A percentile compares a stretch with the other conserved stretches of the same genome.
These are phyloP conservation scores for Gordius sp. DNA, from an alignment of 2,888 invertebrate genomes.

Conservation along the genomic window DNA sequence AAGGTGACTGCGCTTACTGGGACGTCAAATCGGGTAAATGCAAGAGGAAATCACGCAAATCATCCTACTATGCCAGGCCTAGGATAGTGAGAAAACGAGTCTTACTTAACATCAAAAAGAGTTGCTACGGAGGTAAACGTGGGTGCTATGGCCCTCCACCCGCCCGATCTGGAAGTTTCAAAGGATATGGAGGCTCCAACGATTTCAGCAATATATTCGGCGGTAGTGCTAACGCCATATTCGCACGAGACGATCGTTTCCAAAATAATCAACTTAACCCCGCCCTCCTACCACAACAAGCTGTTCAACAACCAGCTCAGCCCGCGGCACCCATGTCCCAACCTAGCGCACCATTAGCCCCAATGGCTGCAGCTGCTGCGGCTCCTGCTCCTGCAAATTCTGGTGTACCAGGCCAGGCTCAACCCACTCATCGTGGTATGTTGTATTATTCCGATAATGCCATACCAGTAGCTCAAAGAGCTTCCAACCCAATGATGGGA, in stretches of 20 bases:
- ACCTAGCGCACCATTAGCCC: not conserved
- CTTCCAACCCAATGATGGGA: not conserved
- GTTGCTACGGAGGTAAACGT: not conserved
- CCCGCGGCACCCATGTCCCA: not conserved
- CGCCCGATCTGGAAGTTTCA: not conserved
- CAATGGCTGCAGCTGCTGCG: not conserved
- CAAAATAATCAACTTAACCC: too few relatives aligned
- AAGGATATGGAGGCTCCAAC: not conserved
- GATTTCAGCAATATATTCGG: too few relatives aligned
- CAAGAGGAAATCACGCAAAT: not conserved
- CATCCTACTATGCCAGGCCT: not conserved
- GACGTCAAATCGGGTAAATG: slow-evolving; percentile 9
- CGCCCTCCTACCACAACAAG: too few relatives aligned
- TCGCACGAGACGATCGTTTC: too few relatives aligned
- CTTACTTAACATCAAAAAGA: slow-evolving; percentile 10
- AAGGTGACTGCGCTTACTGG: not conserved
- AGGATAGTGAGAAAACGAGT: not conserved
- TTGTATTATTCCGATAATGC: not conserved
- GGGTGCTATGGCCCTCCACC: slow-evolving; percentile 4
- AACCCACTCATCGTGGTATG: not conserved
- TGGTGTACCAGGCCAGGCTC: not conserved
- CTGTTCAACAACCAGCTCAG: too few relatives aligned
- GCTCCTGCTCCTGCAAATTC: not conserved
- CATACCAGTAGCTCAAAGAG: slow-evolving; percentile 1
- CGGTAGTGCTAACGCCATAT: not conserved